These are phyloP conservation scores for Platygyra sinensis DNA, from an alignment of 64 coral and sea anemone genomes.

Conservation along the genomic window DNA sequence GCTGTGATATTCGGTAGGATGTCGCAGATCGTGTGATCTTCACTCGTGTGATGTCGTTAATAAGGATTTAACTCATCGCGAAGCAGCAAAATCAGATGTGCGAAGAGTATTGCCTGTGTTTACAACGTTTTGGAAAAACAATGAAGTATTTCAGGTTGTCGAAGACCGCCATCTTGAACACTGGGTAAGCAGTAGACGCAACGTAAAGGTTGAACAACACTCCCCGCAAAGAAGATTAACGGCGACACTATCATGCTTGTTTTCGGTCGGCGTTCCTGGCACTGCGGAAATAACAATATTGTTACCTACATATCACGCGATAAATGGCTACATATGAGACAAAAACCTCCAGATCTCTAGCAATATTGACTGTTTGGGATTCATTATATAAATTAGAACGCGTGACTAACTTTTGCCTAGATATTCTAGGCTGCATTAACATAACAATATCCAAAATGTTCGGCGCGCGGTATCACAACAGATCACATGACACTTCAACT, in stretches of 20 bases:
- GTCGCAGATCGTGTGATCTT: conserved; percentile 18
- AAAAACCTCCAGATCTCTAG: too few relatives aligned
- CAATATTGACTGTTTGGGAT: too few relatives aligned
- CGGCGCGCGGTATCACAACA: too few relatives aligned
- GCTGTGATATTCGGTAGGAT: conserved; percentile 34
- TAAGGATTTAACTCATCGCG: background rate
- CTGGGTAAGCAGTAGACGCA: conserved; percentile 11
- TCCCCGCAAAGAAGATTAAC: background rate
- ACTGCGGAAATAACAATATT: background rate
- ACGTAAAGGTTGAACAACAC: conserved; percentile 30
- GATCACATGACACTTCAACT: too few relatives aligned
- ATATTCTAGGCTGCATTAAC: too few relatives aligned
- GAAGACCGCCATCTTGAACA: conserved; percentile 26
- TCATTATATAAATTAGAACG: too few relatives aligned
- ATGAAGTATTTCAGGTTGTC: conserved; percentile 23
- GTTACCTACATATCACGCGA: too few relatives aligned
- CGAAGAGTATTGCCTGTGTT: conserved; percentile 16
- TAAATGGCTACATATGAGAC: too few relatives aligned
- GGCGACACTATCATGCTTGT: conserved; percentile 17
- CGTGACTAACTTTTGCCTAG: too few relatives aligned
- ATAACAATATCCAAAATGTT: too few relatives aligned
- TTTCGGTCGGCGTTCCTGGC: background rate
- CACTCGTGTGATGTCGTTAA: background rate
- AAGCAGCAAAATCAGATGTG: conserved; percentile 23
- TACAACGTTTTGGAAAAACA: conserved; percentile 19